phyloP scores from a whole-genome alignment of 1,140 invertebrate genomes.

The Pseudomyrmex gracilis region DNA sequence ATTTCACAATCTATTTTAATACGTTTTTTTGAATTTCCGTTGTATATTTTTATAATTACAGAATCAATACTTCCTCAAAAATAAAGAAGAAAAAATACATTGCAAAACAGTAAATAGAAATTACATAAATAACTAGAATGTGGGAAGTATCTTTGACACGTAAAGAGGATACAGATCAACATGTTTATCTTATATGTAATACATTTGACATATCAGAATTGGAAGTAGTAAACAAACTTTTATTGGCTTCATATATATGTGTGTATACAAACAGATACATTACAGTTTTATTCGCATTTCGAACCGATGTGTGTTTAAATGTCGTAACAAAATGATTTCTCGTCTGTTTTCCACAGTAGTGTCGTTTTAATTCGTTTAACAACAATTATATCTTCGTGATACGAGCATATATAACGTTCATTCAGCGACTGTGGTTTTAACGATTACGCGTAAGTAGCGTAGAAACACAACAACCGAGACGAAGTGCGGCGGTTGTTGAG shows the following conservation, averaged over 20 bases:
- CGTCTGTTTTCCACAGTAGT: not conserved
- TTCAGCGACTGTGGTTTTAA: not conserved
- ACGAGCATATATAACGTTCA: not conserved
- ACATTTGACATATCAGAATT: too few species aligned
- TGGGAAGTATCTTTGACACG: not conserved
- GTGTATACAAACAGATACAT: slow-evolving; percentile 2
- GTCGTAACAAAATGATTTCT: not conserved
- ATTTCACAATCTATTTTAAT: too few species aligned
- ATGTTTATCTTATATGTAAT: not conserved
- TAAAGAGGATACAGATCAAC: not conserved
- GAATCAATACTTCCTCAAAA: not conserved
- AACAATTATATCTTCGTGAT: not conserved
- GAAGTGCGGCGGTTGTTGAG: slow-evolving; percentile 42
- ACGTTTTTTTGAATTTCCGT: not conserved
- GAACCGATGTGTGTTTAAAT: not conserved
- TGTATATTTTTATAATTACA: not conserved
- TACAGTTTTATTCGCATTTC: slow-evolving; percentile 11
- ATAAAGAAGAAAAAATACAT: not conserved
- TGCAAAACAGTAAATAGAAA: not conserved
- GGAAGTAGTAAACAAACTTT: too few species aligned
- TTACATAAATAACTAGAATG: not conserved
- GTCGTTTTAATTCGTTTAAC: slow-evolving; percentile 22
- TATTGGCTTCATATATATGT: too few species aligned
- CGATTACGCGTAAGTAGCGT: slow-evolving; percentile 52
- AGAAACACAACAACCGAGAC: slow-evolving; percentile 17